These are phyloP conservation scores for Heliothis subflexa DNA, from an alignment of 1,140 invertebrate genomes.

Conservation along the genomic window DNA sequence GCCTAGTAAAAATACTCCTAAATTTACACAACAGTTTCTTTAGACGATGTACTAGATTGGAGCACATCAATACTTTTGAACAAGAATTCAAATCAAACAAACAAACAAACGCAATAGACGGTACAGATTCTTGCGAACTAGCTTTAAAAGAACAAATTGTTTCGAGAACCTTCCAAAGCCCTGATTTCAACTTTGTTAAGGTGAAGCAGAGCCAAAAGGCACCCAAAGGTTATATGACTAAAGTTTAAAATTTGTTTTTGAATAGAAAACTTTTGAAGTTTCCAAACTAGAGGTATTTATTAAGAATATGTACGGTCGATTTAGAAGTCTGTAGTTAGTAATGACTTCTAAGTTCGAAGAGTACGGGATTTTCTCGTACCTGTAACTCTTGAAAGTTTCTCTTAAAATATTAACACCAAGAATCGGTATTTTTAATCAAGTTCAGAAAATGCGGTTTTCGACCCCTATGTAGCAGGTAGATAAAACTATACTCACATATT, in stretches of 20 bases:
- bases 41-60: no score
- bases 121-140: background rate
- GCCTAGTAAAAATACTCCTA: no score
- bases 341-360: no score
- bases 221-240: background rate
- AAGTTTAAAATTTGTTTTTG: background rate
- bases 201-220: background rate
- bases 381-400: no score
- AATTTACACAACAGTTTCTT: no score
- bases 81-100: constrained; percentile 4
- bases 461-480: no score
- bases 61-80: background rate
- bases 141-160: constrained; percentile 22
- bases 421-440: no score
- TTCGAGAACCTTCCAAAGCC: constrained; percentile 3
- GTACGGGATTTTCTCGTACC: no score
- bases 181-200: background rate
- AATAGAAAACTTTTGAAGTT: background rate
- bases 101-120: background rate
- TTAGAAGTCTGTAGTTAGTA: background rate
- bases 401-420: no score
- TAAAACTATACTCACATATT: no score
- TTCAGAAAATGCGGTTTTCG: no score
- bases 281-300: background rate
- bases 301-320: background rate